These are phyloP conservation scores for Chamaedrilus cognettii DNA, from an alignment of 2,888 invertebrate genomes.

Conservation along the genomic window DNA sequence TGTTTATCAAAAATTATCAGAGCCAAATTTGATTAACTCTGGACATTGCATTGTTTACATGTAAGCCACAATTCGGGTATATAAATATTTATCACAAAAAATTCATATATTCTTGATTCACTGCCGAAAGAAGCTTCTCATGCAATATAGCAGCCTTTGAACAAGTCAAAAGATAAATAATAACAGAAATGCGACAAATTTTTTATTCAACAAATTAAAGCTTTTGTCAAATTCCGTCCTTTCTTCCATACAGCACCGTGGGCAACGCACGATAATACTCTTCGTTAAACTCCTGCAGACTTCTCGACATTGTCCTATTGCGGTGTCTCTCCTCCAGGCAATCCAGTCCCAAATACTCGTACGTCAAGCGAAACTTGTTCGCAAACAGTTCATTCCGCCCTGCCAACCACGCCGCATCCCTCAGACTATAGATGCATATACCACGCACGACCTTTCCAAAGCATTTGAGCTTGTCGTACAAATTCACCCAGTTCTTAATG, in stretches of 20 bases:
- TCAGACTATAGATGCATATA: slow-evolving; percentile 51
- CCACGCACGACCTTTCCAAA: slow-evolving; percentile 47
- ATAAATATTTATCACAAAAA: no score
- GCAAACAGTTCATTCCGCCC: slow-evolving; percentile 46
- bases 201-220: no score
- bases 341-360: slow-evolving; percentile 46
- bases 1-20: no score
- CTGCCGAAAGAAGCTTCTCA: no score
- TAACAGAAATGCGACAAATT: no score
- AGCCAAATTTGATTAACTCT: no score
- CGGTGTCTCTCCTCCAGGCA: slow-evolving; percentile 51
- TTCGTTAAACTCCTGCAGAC: slow-evolving; percentile 19
- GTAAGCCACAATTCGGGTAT: no score
- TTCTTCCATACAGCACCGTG: slow-evolving; percentile 35
- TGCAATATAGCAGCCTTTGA: no score
- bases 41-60: no score
- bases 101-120: no score
- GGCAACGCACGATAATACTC: slow-evolving; percentile 34
- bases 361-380: slow-evolving; percentile 51
- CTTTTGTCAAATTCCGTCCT: no score
- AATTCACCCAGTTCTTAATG: slow-evolving; percentile 38
- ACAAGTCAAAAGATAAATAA: no score
- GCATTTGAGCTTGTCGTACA: slow-evolving; percentile 38
- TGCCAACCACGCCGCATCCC: slow-evolving; percentile 42
- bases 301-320: slow-evolving; percentile 41